Evolutionary conservation across 2,797 vertebrate genomes (phyloP).

Genomic region (Epinephelus malabaricus): DNA sequence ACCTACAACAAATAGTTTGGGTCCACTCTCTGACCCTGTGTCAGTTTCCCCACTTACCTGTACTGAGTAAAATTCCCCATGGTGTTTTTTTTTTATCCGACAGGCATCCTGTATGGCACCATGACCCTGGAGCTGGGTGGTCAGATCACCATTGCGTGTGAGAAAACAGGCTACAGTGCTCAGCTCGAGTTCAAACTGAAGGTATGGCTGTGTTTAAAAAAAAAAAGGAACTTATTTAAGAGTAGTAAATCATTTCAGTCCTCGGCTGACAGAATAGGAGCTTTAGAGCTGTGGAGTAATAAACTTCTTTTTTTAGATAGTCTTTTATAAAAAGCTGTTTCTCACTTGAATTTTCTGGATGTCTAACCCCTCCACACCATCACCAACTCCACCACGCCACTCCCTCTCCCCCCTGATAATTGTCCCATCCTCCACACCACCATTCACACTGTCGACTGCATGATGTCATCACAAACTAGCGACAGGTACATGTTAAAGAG

Average conservation of each 20-base stretch:
- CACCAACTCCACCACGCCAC: slow-evolving; percentile 29
- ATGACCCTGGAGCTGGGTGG: slow-evolving; percentile 98
- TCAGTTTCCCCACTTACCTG: neutral
- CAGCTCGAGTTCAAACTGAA: slow-evolving; percentile 98
- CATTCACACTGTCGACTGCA: neutral
- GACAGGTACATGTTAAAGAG: slow-evolving; percentile 62
- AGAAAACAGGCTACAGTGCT: slow-evolving; percentile 98
- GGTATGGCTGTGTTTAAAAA: slow-evolving; percentile 78
- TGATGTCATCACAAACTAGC: slow-evolving; percentile 45
- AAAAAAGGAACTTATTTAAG: neutral
- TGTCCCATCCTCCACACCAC: slow-evolving; percentile 6
- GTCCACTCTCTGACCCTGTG: neutral
- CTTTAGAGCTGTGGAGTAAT: neutral
- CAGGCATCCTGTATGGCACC: slow-evolving; percentile 97
- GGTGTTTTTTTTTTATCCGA: slow-evolving; percentile 20
- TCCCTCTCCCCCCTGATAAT: slow-evolving; percentile 30
- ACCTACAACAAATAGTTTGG: neutral
- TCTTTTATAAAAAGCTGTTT: neutral
- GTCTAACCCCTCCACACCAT: slow-evolving; percentile 14
- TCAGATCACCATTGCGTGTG: slow-evolving; percentile 93
- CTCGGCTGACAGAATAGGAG: neutral
- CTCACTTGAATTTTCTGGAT: slow-evolving; percentile 46
- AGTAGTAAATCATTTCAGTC: no score
- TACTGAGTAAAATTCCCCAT: neutral
- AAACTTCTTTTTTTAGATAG: neutral